These are phyloP conservation scores for Hippolais icterina DNA, from an alignment of 2,113 vertebrate species.

Conservation along the genomic window DNA sequence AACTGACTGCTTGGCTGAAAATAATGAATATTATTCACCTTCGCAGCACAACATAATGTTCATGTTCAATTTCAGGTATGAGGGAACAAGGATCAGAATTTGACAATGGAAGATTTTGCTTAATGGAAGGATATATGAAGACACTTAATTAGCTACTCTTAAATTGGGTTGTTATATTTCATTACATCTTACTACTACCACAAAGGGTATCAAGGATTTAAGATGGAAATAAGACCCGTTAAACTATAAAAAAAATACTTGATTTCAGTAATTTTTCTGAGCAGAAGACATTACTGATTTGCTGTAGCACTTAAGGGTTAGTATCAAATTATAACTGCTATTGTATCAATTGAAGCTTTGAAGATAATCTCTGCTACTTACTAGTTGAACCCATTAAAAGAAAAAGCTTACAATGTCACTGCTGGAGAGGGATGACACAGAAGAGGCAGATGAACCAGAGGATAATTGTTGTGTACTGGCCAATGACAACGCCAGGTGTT, in stretches of 20 bases:
- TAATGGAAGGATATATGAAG: not conserved
- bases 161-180: not conserved
- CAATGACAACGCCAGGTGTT: slow-evolving; percentile 85
- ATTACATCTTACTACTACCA: not conserved
- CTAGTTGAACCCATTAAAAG: not conserved
- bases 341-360: not conserved
- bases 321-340: not conserved
- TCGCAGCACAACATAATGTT: not conserved
- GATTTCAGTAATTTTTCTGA: not conserved
- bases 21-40: not conserved
- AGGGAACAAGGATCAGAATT: not conserved
- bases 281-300: not conserved
- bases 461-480: slow-evolving; percentile 84
- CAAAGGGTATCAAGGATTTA: not conserved
- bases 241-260: not conserved
- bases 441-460: slow-evolving; percentile 84
- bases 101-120: not conserved
- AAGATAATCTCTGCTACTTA: not conserved
- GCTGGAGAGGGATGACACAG: slow-evolving; percentile 89
- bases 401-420: slow-evolving; percentile 89
- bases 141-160: not conserved
- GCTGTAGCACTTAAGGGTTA: not conserved
- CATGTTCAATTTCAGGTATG: not conserved
- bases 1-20: not conserved
- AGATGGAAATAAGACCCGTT: not conserved